Evolutionary conservation across 2,888 invertebrate genomes (phyloP), one percentile per base, ranked within the genome.

Genomic region (Saturnia pavonia): DNA sequence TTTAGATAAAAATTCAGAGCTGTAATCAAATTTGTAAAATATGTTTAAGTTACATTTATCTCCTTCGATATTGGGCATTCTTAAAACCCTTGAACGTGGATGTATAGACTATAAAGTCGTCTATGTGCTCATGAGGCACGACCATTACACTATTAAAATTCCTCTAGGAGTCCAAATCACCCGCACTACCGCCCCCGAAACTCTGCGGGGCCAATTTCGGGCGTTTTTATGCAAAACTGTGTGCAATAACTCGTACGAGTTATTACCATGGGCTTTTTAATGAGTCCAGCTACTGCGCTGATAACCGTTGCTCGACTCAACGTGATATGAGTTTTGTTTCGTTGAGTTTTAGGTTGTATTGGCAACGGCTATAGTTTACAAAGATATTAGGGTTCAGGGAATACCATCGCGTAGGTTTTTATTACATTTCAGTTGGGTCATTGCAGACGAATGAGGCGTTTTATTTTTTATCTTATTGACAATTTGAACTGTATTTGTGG

Each of bases 171-270:
- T 68, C 68, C 63, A 19, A 72, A 65, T 72, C 71, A 70, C 68
- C 70, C 48, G 54, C 71, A 69, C 71, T 71, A 48, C 34, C 63
- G 22, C 11, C 67, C 60, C 67, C 71, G 68, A 70, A 74, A 77
- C 73, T 75, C 73, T 69, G 66, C 12, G 75, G 72, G 71, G 75
- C 70, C 75, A 72, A 40, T 69, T 63, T 66, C 11, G 45, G 54
- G 74, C 78, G 81, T 86, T 87, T 90, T 91, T 91, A 91, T 91
- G 91, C 91, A 90, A 91, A 91, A 89, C 83, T 81, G 77, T 77
- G 80, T 82, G 87, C 87, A 85, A 88, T 91, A 90, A 88, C 85
- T 82, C 80, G 75, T 74, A 73, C 72, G 82, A 82, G 80, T 81
- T 86, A 87, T 87, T 78, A 80, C 84, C 80, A 76, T 76, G 78